These are phyloP conservation scores for Athetis lepigone DNA, from an alignment of 2,888 invertebrate genomes.

Conservation along the genomic window DNA sequence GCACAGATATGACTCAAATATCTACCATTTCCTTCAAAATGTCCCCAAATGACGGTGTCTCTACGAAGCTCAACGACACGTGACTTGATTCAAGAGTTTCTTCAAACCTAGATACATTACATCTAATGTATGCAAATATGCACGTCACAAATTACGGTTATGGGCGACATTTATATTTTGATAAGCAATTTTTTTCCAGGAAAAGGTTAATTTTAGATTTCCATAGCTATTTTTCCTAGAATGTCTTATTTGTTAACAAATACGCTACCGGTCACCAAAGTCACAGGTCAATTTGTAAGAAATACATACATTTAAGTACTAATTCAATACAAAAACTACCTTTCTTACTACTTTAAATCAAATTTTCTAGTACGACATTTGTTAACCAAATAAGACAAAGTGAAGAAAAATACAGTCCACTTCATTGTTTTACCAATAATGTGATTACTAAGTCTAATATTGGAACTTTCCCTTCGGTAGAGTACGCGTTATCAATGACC, in stretches of 20 bases:
- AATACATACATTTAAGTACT: background rate
- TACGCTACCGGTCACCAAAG: too few relatives aligned
- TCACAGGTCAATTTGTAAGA: background rate
- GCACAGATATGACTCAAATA: slow-evolving; percentile 46
- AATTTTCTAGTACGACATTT: background rate
- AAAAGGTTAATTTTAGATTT: background rate
- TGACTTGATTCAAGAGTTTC: slow-evolving; percentile 56
- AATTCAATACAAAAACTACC: background rate
- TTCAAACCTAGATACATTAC: slow-evolving; percentile 63
- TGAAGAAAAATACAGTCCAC: slow-evolving; percentile 2
- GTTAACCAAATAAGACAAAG: slow-evolving; percentile 9
- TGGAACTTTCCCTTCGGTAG: slow-evolving; percentile 15
- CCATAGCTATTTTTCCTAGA: background rate
- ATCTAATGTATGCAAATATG: slow-evolving; percentile 66
- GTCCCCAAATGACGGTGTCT: slow-evolving; percentile 79
- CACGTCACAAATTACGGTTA: slow-evolving; percentile 67
- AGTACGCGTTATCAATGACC: slow-evolving; percentile 12
- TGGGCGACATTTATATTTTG: slow-evolving; percentile 64
- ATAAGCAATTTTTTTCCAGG: slow-evolving; percentile 33
- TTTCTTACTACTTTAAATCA: background rate
- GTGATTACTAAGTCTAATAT: slow-evolving; percentile 21
- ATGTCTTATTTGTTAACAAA: slow-evolving; percentile 10
- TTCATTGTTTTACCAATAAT: slow-evolving; percentile 2
- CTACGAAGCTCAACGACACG: slow-evolving; percentile 75
- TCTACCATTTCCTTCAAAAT: slow-evolving; percentile 56